A percentile compares a stretch with the other conserved stretches of the same genome.
These are phyloP conservation scores for Dissostichus mawsoni DNA, from an alignment of 2,113 vertebrate species.

Conservation along the genomic window DNA sequence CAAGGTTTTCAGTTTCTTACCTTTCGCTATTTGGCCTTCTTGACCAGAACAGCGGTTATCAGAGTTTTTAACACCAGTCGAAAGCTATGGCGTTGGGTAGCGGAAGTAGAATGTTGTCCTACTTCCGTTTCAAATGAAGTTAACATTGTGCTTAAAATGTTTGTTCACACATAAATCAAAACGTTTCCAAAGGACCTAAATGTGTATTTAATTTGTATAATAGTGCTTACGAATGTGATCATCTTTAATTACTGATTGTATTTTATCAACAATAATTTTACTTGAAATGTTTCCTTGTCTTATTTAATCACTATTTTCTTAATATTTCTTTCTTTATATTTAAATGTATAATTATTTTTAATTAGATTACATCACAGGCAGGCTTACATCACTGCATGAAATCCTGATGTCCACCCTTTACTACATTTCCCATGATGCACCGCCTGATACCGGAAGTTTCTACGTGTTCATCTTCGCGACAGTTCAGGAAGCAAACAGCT, in stretches of 20 bases:
- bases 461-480: slow-evolving; percentile 79
- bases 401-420: not conserved
- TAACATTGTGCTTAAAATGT: rapidly evolving
- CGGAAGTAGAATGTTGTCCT: slow-evolving; percentile 12
- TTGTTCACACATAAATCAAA: too few species aligned
- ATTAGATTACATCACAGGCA: not conserved
- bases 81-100: slow-evolving; percentile 27
- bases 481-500: slow-evolving; percentile 66
- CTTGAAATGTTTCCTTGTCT: too few species aligned
- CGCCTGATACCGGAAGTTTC: slow-evolving; percentile 50
- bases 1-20: slow-evolving; percentile 58
- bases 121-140: slow-evolving; percentile 33
- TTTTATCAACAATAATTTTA: too few species aligned
- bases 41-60: slow-evolving; percentile 83
- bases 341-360: not conserved
- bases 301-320: not conserved
- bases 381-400: not conserved
- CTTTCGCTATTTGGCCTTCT: slow-evolving; percentile 88
- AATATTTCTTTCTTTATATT: not conserved
- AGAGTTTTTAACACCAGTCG: slow-evolving; percentile 15
- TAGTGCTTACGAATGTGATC: too few species aligned
- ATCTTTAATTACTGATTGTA: too few species aligned
- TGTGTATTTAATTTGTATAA: too few species aligned
- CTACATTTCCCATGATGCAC: slow-evolving; percentile 68
- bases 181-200: too few species aligned